Base-by-base conservation (phyloP, 2,113 vertebrate genomes). In the Agelaius tricolor region DNA sequence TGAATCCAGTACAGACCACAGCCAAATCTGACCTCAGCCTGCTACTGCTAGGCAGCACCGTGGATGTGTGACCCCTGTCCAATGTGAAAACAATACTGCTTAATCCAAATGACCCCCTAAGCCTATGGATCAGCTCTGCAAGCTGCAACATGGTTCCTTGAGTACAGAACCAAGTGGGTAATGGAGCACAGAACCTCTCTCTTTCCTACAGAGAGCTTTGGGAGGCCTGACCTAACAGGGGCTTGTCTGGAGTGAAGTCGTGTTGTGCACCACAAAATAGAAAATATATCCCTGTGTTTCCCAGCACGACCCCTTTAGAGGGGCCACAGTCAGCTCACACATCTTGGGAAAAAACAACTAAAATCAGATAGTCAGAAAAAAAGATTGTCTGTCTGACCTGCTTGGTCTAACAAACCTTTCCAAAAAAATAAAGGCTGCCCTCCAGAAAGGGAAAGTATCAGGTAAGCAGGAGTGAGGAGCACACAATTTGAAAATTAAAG, bases 231-330 rank as follows among this genome's bases (percentile, higher is more conserved):
- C 8, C 51, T 51, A 49, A 22, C 15, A 72, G 28, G 52, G 6
- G 22, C 49, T 41, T 76, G 21, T 54, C 51, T 62, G 41, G 37
- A 75, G 58, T 21, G 21, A 9, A 33, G 13, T 22, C 0, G 0
- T 46, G 43, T 62, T 66, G 49, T 83, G 54, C 31, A 58, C 10
- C 51, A 31, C 7, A 33, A 79, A 77, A 92, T 6, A 69, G 37
- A 79, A 80, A 76, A 85, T 35, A 65, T 3, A 59, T 47, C 74
- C 6, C 2, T 43, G 11, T 7, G 22, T 41, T 79, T 90, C 78
- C 49, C n/a, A 82, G 18, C 15, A 52, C 0, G 2, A 46, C 7
- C 20, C 18, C 20, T 73, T 80, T 49, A 63, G 28, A 73, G 81
- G 14, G 23, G 49, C n/a, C 58, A 62, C 44, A 62, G 62, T 11